Conservation (phyloP, 2,113 vertebrate genomes). For the Thamnophis sirtalis region DNA sequence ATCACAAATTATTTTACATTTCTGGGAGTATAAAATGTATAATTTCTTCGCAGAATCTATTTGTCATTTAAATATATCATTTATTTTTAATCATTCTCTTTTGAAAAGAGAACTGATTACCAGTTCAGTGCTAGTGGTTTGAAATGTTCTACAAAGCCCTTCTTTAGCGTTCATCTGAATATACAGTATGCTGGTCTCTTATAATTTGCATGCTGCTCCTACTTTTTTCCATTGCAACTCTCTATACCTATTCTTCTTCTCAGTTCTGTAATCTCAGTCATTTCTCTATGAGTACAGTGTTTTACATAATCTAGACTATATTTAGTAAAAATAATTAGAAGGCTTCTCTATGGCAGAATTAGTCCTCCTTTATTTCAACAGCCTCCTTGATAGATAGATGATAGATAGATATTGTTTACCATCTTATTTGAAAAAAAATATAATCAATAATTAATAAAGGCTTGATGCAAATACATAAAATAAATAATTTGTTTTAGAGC, state of each 20-base stretch:
- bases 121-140: neutral
- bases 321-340: neutral
- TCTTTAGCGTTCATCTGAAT: neutral
- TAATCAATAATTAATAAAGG: too few relatives aligned
- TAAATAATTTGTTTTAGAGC: neutral
- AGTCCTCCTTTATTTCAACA: too few relatives aligned
- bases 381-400: too few relatives aligned
- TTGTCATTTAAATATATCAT: neutral
- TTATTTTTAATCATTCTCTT: neutral
- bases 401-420: too few relatives aligned
- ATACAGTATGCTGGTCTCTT: neutral
- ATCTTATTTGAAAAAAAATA: too few relatives aligned
- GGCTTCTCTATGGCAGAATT: neutral
- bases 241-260: neutral
- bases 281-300: neutral
- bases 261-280: neutral
- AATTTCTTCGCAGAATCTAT: neutral
- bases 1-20: neutral
- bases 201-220: neutral
- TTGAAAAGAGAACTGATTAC: neutral
- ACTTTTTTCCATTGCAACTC: neutral
- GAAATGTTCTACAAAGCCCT: neutral
- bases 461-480: too few relatives aligned
- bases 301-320: neutral
- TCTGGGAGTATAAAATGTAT: neutral